Percentiles rank a stretch among this genome's conserved stretches.
These are phyloP conservation scores for Harpalus rufipes DNA, from an alignment of 2,888 invertebrate genomes.

Conservation along the genomic window DNA sequence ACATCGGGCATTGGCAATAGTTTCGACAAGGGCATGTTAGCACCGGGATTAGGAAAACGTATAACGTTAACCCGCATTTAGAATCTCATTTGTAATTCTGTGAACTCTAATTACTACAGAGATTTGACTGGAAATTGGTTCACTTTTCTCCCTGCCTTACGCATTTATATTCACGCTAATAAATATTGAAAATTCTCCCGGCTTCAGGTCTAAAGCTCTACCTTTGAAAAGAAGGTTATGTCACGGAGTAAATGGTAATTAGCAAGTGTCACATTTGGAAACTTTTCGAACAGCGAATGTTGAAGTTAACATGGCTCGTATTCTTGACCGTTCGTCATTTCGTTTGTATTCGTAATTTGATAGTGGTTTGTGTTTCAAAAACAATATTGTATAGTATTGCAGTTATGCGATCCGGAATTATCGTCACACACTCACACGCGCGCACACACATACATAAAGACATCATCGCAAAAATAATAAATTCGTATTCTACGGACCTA, in stretches of 20 bases:
- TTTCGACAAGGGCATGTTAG: conserved; percentile 56
- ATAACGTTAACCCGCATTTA: conserved; percentile 59
- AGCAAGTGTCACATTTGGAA: neutral
- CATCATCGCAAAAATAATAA: no score
- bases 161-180: conserved; percentile 29
- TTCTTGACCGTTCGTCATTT: no score
- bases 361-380: no score
- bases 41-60: conserved; percentile 57
- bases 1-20: conserved; percentile 32
- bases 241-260: neutral
- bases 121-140: conserved; percentile 52
- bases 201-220: neutral
- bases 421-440: no score
- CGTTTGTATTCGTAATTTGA: no score
- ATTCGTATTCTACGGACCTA: no score
- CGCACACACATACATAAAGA: no score
- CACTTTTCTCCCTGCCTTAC: conserved; percentile 8
- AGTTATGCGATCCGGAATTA: no score
- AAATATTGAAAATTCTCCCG: conserved; percentile 1
- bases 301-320: no score
- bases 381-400: no score
- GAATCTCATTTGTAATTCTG: conserved; percentile 57
- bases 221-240: neutral
- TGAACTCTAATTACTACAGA: conserved; percentile 55
- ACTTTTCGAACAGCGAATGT: neutral